phyloP scores from a whole-genome alignment of 2,113 vertebrate species.

The Empidonax alnorum region DNA sequence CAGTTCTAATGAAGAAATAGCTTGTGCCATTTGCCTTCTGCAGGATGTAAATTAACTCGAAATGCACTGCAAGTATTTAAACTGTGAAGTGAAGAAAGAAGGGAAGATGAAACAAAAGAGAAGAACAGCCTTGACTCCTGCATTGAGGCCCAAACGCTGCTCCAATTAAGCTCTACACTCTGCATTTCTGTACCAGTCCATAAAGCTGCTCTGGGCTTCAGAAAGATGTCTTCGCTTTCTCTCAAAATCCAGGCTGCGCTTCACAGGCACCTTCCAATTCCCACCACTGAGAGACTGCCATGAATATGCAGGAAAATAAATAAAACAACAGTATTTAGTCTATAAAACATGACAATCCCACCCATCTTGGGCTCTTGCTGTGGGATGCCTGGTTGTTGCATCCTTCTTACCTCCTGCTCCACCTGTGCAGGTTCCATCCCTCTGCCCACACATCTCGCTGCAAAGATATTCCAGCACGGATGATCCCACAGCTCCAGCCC shows the following conservation, averaged over 20 bases:
- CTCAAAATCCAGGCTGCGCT: not conserved
- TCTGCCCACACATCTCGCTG: rapidly evolving
- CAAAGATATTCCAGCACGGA: rapidly evolving
- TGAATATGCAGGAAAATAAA: not conserved
- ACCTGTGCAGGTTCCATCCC: not conserved
- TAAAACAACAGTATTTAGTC: not conserved
- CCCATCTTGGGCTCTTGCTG: not conserved
- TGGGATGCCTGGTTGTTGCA: not conserved
- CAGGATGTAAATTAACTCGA: not conserved
- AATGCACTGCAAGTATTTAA: not conserved
- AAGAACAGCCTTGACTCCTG: not conserved
- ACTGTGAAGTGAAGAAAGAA: not conserved
- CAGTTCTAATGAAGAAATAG: not conserved
- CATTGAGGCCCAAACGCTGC: not conserved
- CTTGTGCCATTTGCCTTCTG: not conserved
- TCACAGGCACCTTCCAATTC: not conserved
- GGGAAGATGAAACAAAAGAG: not conserved
- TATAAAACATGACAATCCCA: not conserved
- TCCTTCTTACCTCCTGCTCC: not conserved
- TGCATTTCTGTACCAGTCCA: not conserved
- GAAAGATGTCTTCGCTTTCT: not conserved
- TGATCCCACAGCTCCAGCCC: not conserved
- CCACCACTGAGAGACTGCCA: not conserved
- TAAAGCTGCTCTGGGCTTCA: not conserved
- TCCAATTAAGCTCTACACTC: not conserved